phyloP scores from a whole-genome alignment of 2,113 vertebrate species.

The Cebus imitator region DNA sequence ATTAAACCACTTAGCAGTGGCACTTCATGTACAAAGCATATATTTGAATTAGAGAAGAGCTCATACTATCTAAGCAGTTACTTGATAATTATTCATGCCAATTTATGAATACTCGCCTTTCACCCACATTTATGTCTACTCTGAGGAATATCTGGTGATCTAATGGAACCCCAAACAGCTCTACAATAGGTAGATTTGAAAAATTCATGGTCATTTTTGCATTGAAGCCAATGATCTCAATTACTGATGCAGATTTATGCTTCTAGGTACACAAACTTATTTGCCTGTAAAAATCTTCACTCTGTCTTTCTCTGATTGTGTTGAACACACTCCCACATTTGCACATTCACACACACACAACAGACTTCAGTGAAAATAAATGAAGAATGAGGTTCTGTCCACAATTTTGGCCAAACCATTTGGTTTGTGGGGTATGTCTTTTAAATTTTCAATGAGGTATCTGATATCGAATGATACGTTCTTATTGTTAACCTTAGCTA shows the following conservation, averaged over 20 bases:
- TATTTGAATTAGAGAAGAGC: conserved; percentile 39
- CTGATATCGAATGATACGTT: not conserved
- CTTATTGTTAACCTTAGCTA: accelerated
- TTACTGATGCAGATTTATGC: not conserved
- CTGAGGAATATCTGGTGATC: not conserved
- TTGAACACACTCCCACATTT: accelerated
- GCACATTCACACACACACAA: not conserved
- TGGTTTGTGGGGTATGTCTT: not conserved
- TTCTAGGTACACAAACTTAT: not conserved
- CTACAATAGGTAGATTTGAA: not conserved
- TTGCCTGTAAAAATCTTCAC: not conserved
- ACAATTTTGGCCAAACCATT: not conserved
- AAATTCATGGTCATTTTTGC: not conserved
- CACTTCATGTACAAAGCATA: conserved; percentile 23
- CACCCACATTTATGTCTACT: not conserved
- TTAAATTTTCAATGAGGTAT: not conserved
- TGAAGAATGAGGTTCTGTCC: not conserved
- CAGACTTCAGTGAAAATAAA: not conserved
- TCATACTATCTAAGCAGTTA: conserved; percentile 3
- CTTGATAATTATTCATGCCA: conserved; percentile 5
- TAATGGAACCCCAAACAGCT: not conserved
- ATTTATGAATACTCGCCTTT: not conserved
- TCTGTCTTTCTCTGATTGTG: not conserved
- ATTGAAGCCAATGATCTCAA: not conserved
- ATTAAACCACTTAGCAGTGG: conserved; percentile 45